Evolutionary conservation across 2,888 invertebrate species (phyloP), one percentile per base, ranked within the genome.

Genomic region (Campoletis raptor): DNA sequence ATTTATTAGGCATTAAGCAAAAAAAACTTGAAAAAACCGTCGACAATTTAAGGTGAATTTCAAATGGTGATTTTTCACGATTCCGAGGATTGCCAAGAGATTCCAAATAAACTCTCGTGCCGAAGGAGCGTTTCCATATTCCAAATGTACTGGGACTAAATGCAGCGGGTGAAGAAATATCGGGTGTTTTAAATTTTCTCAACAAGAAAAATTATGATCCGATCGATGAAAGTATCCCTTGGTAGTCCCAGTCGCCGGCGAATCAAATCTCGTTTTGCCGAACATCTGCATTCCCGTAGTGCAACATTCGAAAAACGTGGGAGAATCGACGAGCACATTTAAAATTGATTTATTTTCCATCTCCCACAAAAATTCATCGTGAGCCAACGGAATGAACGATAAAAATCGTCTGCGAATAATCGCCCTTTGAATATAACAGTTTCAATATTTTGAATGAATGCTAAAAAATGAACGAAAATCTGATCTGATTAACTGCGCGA

Each of bases 401-500:
- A 45, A 64, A 57, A 4, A 8, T 24, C 24, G 10, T n/a, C 6
- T 10, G 24, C 8, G 12, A 10, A 57, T n/a, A 21, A 12, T 10
- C 21, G 18, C 15, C 30, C 36, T 30, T 37, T 7, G 36, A 40
- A 76, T 30, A 64, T 48, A 24, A 42, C 12, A 64, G 48, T 67
- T 42, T 40, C 48, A 70, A 70, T 81, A 45, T 81, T 77, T 5
- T 5, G n/a, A 30, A 30, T 0, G 36, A 36, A 52, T 42, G 12
- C 54, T 15, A 54, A n/a, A 24, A 69, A 30, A 15, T 21, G 6
- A 80, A 54, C 1, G 30, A 64, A 37, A 10, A 42, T 57, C 18
- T 54, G 72, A 81, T 69, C 12, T 74, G 48, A 64, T 69, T 74
- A 81, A 78, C 24, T 37, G 66, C 78, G 79, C 57, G 79, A 81